Evolutionary conservation across 2,797 vertebrate species (phyloP), one percentile per base, ranked within the genome.

Genomic region (Microcaecilia unicolor): DNA sequence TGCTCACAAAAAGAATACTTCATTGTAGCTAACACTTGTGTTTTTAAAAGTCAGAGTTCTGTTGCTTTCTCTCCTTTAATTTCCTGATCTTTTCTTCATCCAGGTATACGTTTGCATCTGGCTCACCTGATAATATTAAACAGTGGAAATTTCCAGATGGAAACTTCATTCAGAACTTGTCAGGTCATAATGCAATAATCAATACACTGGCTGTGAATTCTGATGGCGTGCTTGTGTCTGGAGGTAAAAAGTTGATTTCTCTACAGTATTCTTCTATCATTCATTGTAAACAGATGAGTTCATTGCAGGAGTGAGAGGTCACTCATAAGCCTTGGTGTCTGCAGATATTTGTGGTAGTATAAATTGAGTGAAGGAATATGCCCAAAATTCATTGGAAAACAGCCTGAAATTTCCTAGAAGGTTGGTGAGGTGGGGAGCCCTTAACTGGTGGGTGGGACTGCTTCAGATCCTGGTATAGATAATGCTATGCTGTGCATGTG

Each of bases 131-230:
- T 75, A 99, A 99, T 70, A 93, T 98, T 75, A 98, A 99, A 22
- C 93, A 98, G 66, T 99, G 95, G 96, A 96, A 87, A 76, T 99
- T 95, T 65, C 96, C 96, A 5, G 96, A 99, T 35, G 96, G 96
- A 60, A 92, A 76, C 61, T 99, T 99, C 58, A 97, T 97, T 74
- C 96, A 98, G 70, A 99, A 99, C 57, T 90, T 99, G 16, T 96
- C 96, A 1, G 96, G 95, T 37, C 95, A 99, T 70, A 98, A 89
- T 53, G 94, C 94, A 47, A 98, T 98, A 41, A 95, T 99, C 73
- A 99, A 98, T 70, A 97, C 93, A 0, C 64, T 98, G 48, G 89
- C 93, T 25, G 93, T 99, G 13, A 99, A 97, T 76, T 94, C 93
- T 0, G 93, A 99, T 26, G 95, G 96, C 21, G 93, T 98, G 10